Base-by-base conservation (phyloP, 1,140 invertebrate genomes). In the Papilio machaon region DNA sequence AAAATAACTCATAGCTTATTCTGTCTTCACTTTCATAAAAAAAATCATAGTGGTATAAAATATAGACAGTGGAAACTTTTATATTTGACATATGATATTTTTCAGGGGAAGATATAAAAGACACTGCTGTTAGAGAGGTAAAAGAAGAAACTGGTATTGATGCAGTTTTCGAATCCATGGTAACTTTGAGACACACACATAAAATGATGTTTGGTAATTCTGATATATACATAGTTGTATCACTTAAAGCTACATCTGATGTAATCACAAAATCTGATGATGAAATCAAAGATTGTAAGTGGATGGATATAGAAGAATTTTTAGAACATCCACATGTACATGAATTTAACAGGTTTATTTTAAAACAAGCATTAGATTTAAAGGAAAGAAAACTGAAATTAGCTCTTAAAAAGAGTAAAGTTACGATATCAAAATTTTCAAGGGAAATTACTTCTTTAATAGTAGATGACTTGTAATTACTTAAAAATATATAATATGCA, bases 121-220 rank as follows among this genome's bases (percentile, higher is more conserved):
- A 96, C 84, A 98, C 98, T 23, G 97, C 97, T 0, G 95, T 97
- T 47, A 95, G 98, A 84, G 98, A 99, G 95, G 97, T 99, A 2
- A 94, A 96, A 23, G 98, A 99, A 95, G 98, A 99, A 95, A 99
- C 98, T 15, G 97, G 97, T 77, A 96, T 99, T 81, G 90, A 96
- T 82, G 95, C 97, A 1, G 95, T 96, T 85, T 99, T 98, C 93
- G 95, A 96, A 76, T 97, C 96, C 46, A 91, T 99, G 54, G 89
- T 99, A 6, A 95, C 96, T 43, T 95, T 99, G 58, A 95, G 98
- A 82, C 98, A 99, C 88, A 95, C 95, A 7, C 97, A 97, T 85
- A 94, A 93, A 52, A 87, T 88, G 58, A 95, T 96, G 85, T 98
- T 97, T 92, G 96, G 95, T 6, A 98, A 98, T 89, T 98, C 97